These are phyloP conservation scores for Pandemis cinnamomeana DNA, from an alignment of 2,888 invertebrate genomes.

Conservation along the genomic window DNA sequence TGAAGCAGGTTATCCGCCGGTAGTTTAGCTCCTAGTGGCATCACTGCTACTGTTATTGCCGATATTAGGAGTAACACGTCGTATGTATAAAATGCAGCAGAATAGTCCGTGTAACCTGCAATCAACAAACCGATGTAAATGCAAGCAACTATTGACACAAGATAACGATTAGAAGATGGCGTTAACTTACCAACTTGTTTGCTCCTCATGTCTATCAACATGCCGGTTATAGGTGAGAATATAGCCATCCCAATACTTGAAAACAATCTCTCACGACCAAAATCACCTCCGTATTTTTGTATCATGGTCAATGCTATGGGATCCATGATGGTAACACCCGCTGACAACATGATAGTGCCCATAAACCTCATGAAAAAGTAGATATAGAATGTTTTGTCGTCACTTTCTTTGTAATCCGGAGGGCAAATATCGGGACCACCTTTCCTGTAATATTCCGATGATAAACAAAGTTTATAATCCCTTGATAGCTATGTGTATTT, in stretches of 20 bases:
- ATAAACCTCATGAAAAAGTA: constrained; percentile 92
- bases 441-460: constrained; percentile 79
- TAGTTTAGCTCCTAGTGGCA: constrained; percentile 91
- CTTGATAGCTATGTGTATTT: constrained; percentile 57
- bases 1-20: constrained; percentile 91
- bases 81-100: constrained; percentile 94
- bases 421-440: constrained; percentile 92
- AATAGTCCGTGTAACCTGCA: constrained; percentile 92
- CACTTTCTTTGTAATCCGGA: constrained; percentile 91
- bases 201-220: constrained; percentile 89
- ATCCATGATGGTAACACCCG: constrained; percentile 95
- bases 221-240: constrained; percentile 91
- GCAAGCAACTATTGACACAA: constrained; percentile 69
- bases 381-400: constrained; percentile 91
- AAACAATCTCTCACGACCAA: constrained; percentile 91
- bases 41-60: constrained; percentile 89
- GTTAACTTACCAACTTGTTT: constrained; percentile 81
- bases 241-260: constrained; percentile 93
- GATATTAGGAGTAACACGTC: constrained; percentile 89
- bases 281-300: constrained; percentile 92
- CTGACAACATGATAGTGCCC: constrained; percentile 92
- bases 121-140: constrained; percentile 69
- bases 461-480: constrained; percentile 54
- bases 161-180: constrained; percentile 72
- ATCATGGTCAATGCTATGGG: constrained; percentile 94